Conservation (phyloP, 2,113 vertebrate genomes). For the Aix galericulata region DNA sequence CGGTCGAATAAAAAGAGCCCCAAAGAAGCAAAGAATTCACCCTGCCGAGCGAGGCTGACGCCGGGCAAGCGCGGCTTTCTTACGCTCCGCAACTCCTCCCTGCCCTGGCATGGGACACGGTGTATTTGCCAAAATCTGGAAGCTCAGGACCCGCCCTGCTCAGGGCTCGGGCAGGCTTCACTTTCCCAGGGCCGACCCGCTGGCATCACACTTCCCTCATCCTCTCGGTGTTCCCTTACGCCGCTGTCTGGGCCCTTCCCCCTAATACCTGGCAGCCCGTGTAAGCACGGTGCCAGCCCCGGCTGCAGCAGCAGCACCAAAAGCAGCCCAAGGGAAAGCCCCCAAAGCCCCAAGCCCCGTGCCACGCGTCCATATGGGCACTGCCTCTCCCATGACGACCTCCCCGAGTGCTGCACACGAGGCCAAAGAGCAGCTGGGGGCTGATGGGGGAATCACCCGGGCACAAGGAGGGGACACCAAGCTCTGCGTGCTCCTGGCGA, state of each 20-base stretch:
- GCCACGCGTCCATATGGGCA: not conserved
- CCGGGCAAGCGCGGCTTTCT: not conserved
- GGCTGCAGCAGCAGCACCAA: not conserved
- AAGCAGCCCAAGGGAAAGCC: not conserved
- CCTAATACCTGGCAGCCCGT: not conserved
- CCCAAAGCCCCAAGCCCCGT: not conserved
- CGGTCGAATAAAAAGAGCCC: conserved; percentile 62
- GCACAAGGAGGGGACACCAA: not conserved
- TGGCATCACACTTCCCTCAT: not conserved
- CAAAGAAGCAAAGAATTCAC: conserved; percentile 67
- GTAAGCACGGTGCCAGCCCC: not conserved
- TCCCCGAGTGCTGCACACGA: not conserved
- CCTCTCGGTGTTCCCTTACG: not conserved
- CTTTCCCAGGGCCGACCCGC: not conserved
- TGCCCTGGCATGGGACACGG: not conserved
- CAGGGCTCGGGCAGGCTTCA: not conserved
- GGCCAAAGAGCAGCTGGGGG: not conserved
- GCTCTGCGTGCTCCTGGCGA: fast-evolving
- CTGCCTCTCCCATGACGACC: not conserved
- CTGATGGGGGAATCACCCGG: not conserved
- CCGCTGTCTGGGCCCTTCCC: not conserved
- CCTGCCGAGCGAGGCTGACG: not conserved
- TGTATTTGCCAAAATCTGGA: conserved; percentile 12
- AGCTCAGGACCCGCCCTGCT: conserved; percentile 25
- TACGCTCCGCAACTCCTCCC: conserved; percentile 3